Percentiles rank a stretch among this genome's conserved stretches.
These are phyloP conservation scores for Capitulum mitella DNA, from an alignment of 2,888 invertebrate species.

Conservation along the genomic window DNA sequence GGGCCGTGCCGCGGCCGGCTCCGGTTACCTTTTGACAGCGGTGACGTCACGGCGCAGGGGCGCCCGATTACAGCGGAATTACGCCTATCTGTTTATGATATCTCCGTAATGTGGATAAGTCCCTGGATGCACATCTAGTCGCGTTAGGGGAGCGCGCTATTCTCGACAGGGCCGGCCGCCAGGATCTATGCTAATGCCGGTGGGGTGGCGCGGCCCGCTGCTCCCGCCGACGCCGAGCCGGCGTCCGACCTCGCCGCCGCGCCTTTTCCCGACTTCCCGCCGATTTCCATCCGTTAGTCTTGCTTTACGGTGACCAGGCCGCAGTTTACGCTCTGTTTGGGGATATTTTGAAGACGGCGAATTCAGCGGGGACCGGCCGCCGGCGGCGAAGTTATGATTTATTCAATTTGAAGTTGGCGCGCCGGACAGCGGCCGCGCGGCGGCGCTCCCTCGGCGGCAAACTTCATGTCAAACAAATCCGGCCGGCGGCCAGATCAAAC, in stretches of 20 bases:
- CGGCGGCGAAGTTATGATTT: neutral
- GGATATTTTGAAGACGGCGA: neutral
- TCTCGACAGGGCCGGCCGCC: neutral
- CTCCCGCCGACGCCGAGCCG: too few species aligned
- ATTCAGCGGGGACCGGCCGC: neutral
- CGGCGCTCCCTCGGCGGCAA: neutral
- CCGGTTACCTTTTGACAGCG: neutral
- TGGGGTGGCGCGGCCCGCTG: neutral
- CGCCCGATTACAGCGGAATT: constrained; percentile 16
- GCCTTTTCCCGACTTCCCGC: too few species aligned
- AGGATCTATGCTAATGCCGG: neutral
- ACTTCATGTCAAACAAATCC: constrained; percentile 11
- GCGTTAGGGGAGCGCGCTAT: constrained; percentile 18
- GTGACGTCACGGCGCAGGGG: neutral
- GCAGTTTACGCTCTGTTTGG: neutral
- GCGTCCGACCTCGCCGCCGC: too few species aligned
- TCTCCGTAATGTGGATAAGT: constrained; percentile 20
- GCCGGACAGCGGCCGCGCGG: neutral
- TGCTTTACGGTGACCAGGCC: neutral
- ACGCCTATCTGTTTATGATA: constrained; percentile 17
- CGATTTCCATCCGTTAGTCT: neutral
- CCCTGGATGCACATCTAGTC: constrained; percentile 13
- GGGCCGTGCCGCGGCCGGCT: neutral
- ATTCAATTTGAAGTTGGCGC: constrained; percentile 10
- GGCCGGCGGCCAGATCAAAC: constrained; percentile 6